Conservation (phyloP, 2,113 vertebrate species). For the Oncorhynchus nerka region DNA sequence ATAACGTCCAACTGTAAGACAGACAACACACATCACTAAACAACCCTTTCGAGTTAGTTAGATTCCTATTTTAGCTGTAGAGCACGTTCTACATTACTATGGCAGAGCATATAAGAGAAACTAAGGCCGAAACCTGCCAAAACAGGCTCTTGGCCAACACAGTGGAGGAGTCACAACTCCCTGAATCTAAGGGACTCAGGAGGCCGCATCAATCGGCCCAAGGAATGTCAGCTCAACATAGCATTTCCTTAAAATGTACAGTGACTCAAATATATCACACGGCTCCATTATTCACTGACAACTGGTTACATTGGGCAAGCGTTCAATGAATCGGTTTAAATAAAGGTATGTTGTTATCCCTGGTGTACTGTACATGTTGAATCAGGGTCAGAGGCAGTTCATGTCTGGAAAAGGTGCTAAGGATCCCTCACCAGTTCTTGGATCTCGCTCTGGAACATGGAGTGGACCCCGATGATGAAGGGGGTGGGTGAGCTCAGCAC, state of each 20-base stretch:
- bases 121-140: conserved; percentile 21
- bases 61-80: not conserved
- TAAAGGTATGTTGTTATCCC: too few relatives aligned
- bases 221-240: conserved; percentile 10
- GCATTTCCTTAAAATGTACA: too few relatives aligned
- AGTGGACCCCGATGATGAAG: conserved; percentile 98
- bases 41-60: not conserved
- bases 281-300: not conserved
- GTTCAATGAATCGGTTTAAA: too few relatives aligned
- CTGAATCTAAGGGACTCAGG: not conserved
- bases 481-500: conserved; percentile 97
- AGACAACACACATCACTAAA: conserved; percentile 4
- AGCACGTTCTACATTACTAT: not conserved
- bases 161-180: conserved; percentile 9
- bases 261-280: too few relatives aligned
- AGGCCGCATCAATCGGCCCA: not conserved
- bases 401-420: not conserved
- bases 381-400: not conserved
- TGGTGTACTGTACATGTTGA: too few relatives aligned
- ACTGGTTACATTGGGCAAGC: too few relatives aligned
- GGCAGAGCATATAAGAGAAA: not conserved
- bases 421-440: conserved; percentile 88
- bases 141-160: conserved; percentile 23
- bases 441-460: conserved; percentile 90
- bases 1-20: conserved; percentile 91